These are phyloP conservation scores for Oryzias javanicus DNA, from an alignment of 2,113 vertebrate genomes.

Conservation along the genomic window DNA sequence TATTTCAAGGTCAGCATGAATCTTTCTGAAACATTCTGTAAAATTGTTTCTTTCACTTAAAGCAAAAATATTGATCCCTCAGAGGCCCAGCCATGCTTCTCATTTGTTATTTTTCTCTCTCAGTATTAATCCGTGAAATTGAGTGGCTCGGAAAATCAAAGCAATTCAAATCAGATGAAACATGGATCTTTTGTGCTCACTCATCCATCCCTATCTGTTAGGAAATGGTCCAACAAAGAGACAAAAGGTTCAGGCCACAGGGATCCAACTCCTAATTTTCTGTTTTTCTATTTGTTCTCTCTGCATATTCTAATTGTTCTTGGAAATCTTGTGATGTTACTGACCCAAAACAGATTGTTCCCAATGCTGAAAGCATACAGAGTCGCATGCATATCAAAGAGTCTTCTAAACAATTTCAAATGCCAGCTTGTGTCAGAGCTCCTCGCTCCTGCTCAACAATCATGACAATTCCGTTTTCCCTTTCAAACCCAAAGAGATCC, in stretches of 20 bases:
- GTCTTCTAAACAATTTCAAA: slow-evolving; percentile 32
- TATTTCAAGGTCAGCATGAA: too few species aligned
- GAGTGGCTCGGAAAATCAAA: slow-evolving; percentile 20
- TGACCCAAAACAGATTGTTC: slow-evolving; percentile 29
- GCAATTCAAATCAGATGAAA: slow-evolving; percentile 45
- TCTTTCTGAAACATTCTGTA: too few species aligned
- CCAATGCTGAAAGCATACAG: slow-evolving; percentile 18
- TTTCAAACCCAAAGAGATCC: slow-evolving; percentile 39
- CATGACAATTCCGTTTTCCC: slow-evolving; percentile 32
- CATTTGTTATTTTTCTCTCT: slow-evolving; percentile 19
- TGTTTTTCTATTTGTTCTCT: slow-evolving; percentile 4
- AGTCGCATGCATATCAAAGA: slow-evolving; percentile 11
- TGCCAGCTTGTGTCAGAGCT: slow-evolving; percentile 25
- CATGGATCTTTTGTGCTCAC: slow-evolving; percentile 45
- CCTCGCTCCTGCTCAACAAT: slow-evolving; percentile 22
- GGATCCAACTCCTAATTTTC: slow-evolving; percentile 17
- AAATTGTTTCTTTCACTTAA: background rate
- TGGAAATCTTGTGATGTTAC: slow-evolving; percentile 11
- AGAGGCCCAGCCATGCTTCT: background rate
- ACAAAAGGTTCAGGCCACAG: background rate
- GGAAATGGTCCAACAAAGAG: slow-evolving; percentile 26
- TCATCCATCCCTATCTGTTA: slow-evolving; percentile 43
- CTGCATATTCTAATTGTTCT: background rate
- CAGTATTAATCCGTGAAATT: slow-evolving; percentile 29
- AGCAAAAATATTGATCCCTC: slow-evolving; percentile 9